Conservation (phyloP, 2,888 invertebrate genomes). For the Thymelicus lineola region DNA sequence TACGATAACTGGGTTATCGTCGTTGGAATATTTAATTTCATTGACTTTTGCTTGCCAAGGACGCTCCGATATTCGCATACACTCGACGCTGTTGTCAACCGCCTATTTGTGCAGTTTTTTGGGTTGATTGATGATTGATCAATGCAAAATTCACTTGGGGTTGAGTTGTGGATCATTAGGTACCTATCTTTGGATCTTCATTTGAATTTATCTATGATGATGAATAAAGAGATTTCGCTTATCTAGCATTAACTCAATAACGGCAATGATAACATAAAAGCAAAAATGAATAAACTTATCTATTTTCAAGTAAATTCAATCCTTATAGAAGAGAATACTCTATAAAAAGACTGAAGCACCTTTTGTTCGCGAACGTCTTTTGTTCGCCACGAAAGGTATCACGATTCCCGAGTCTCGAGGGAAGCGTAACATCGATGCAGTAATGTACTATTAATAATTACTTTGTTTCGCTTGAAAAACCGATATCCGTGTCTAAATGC, state of each 20-base stretch:
- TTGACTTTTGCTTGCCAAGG: slow-evolving; percentile 77
- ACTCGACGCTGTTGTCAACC: slow-evolving; percentile 39
- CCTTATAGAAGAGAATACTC: background rate
- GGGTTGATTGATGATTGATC: slow-evolving; percentile 12
- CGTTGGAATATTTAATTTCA: slow-evolving; percentile 79
- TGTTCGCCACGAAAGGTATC: slow-evolving; percentile 37
- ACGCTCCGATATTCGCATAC: slow-evolving; percentile 59
- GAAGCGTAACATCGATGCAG: slow-evolving; percentile 49
- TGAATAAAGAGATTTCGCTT: too few relatives aligned
- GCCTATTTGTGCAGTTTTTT: slow-evolving; percentile 12
- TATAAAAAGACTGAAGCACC: slow-evolving; percentile 26
- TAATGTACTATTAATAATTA: slow-evolving; percentile 56
- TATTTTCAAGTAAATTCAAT: background rate
- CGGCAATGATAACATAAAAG: too few relatives aligned
- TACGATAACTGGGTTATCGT: slow-evolving; percentile 81
- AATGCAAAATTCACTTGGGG: background rate
- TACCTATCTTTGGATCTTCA: too few relatives aligned
- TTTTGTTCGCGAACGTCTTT: slow-evolving; percentile 28
- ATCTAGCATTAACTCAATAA: too few relatives aligned
- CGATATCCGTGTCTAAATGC: slow-evolving; percentile 65
- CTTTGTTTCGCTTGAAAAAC: slow-evolving; percentile 61
- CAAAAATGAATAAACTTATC: background rate
- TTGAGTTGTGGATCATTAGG: too few relatives aligned
- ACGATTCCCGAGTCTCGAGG: slow-evolving; percentile 40
- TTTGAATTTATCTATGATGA: too few relatives aligned